Evolutionary conservation across 2,888 invertebrate species (phyloP), one percentile per base, ranked within the genome.

Genomic region (Noctua fimbriata): DNA sequence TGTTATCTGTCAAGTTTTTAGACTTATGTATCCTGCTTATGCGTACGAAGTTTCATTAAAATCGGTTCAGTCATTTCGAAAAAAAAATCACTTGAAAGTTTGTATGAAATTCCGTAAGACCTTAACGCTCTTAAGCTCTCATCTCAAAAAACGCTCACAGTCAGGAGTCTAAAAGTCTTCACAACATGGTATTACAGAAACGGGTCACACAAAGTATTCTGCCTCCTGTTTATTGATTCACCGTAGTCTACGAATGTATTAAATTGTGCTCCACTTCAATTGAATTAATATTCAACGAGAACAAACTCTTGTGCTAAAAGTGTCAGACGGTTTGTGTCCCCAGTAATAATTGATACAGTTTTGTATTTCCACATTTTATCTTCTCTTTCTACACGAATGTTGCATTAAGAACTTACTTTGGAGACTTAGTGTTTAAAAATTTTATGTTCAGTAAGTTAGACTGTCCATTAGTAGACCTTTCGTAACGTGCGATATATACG

Each of bases 231-330:
- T 80, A 84, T 82, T 60, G 69, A 82, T 84, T 73, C 28, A 14
- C 58, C 47, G 49, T n/a, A 28, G 84, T 75, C 36, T 58, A n/a
- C 2, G 32, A 82, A 69, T 74, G 72, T 24, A 76, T 36, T 67
- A 78, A 73, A 84, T 83, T 83, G 73, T 83, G 79, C 76, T 69
- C 58, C 76, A 79, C 69, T 85, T 87, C 75, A 76, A 76, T 71
- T 60, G 52, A 79, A 86, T 86, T 76, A 87, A 84, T 84, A 84
- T 84, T 86, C 84, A 75, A 69, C 12, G 77, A 52, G 63, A 55
- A 36, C 55, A 41, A 70, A 58, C 67, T 74, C 55, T 78, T 67
- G 36, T n/a, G 65, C 58, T 72, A 69, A 82, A 86, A 84, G 67
- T 86, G 86, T 82, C 67, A 73, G 82, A 58, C 63, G 66, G 55